Percentiles rank a stretch among this genome's conserved stretches.
Conservation (phyloP, 2,797 vertebrate species). For the Acanthornis magna region DNA sequence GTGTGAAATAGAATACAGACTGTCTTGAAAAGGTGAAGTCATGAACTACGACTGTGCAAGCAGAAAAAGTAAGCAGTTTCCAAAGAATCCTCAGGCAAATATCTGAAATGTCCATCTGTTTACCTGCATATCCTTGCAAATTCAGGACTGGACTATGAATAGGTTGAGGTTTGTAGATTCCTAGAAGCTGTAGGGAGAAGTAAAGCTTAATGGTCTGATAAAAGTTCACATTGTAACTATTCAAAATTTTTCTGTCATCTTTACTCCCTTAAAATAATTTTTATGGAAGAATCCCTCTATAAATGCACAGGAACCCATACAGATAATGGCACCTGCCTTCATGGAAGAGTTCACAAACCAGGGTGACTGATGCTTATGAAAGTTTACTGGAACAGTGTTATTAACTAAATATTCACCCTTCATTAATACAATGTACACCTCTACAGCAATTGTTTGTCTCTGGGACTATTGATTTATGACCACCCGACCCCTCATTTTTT, state of each 20-base stretch:
- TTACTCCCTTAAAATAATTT: neutral
- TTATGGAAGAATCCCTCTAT: neutral
- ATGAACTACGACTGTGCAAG: neutral
- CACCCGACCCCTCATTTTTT: neutral
- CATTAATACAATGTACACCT: neutral
- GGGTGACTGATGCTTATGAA: neutral
- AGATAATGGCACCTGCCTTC: neutral
- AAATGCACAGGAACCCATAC: neutral
- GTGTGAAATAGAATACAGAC: slow-evolving; percentile 40
- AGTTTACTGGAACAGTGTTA: slow-evolving; percentile 7
- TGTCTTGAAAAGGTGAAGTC: slow-evolving; percentile 5
- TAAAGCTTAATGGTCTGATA: neutral
- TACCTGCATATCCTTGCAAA: neutral
- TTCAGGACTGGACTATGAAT: neutral
- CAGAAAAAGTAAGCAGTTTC: neutral
- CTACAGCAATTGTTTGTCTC: neutral
- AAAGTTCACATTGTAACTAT: neutral
- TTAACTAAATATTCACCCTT: slow-evolving; percentile 37
- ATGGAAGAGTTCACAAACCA: neutral
- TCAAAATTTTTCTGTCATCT: neutral
- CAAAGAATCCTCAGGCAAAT: neutral
- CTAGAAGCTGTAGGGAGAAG: neutral
- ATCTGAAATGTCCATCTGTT: neutral
- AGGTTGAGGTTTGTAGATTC: neutral
- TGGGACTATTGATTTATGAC: slow-evolving; percentile 1